phyloP scores from a whole-genome alignment of 1,140 invertebrate species.

The Drosophila pruinosa region DNA sequence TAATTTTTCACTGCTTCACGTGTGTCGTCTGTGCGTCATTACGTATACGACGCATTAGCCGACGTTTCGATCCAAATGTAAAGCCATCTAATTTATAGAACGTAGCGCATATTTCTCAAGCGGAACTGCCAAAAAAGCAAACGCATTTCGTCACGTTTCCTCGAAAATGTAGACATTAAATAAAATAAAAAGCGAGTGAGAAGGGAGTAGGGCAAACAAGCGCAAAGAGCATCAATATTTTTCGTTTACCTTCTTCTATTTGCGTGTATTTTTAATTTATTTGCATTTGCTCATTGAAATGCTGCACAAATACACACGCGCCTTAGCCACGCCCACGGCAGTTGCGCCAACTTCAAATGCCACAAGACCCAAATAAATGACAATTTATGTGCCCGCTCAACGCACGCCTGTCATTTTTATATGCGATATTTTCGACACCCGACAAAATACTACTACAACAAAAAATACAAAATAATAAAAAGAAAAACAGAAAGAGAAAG shows the following conservation, averaged over 20 bases:
- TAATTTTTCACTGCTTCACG: constrained; percentile 23
- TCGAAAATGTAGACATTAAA: constrained; percentile 51
- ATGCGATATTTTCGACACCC: constrained; percentile 41
- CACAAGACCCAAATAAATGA: constrained; percentile 71
- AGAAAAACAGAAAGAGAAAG: neutral
- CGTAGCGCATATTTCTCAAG: constrained; percentile 59
- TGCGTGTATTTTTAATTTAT: constrained; percentile 77
- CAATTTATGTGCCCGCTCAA: constrained; percentile 58
- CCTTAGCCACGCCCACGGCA: constrained; percentile 13
- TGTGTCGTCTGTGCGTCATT: constrained; percentile 16
- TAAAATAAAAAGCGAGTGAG: constrained; percentile 5
- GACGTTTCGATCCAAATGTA: constrained; percentile 23
- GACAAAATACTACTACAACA: neutral
- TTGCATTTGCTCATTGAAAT: constrained; percentile 81
- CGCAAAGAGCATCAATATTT: constrained; percentile 72
- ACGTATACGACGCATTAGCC: constrained; percentile 42
- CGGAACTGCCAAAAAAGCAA: constrained; percentile 15
- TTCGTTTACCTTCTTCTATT: constrained; percentile 47
- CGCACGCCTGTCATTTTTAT: constrained; percentile 43
- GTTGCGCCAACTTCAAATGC: constrained; percentile 43
- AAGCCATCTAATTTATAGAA: constrained; percentile 78
- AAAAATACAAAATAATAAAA: neutral
- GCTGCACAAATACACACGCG: constrained; percentile 65
- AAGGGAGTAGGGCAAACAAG: neutral
- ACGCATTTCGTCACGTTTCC: constrained; percentile 69